A percentile compares a stretch with the other conserved stretches of the same genome.
Evolutionary conservation across 2,888 invertebrate species (phyloP).

Genomic region (Druceiella hillmani): DNA sequence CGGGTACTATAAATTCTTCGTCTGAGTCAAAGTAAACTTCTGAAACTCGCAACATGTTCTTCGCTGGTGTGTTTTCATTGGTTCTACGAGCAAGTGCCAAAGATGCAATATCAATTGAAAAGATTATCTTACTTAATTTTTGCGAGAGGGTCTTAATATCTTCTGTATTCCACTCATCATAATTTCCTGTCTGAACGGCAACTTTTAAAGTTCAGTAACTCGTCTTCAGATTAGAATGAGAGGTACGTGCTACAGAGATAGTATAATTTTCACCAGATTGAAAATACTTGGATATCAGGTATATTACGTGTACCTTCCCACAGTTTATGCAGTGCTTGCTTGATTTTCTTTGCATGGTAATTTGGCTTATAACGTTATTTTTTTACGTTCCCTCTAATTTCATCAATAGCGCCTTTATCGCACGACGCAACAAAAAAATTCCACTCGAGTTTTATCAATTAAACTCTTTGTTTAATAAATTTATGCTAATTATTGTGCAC

Average conservation of each 20-base stretch:
- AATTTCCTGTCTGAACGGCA: no score
- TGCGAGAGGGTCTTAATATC: background rate
- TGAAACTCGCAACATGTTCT: constrained; percentile 1
- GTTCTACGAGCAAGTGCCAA: background rate
- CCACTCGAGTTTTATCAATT: constrained; percentile 16
- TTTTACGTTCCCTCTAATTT: constrained; percentile 16
- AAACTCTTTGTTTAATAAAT: constrained; percentile 15
- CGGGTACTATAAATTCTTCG: background rate
- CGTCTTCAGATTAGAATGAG: background rate
- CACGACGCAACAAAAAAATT: constrained; percentile 13
- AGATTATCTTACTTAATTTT: background rate
- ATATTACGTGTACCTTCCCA: background rate
- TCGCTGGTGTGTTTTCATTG: background rate
- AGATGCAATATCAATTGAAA: background rate
- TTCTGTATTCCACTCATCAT: background rate
- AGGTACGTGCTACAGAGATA: background rate
- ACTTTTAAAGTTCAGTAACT: background rate
- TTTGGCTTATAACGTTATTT: background rate
- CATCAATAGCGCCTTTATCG: constrained; percentile 14
- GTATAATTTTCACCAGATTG: constrained; percentile 1
- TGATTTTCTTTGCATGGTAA: background rate
- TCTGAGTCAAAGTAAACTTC: constrained; percentile 1
- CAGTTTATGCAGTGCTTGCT: background rate
- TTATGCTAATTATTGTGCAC: constrained; percentile 16
- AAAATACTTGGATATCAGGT: background rate